Conservation (phyloP, 2,797 vertebrate species). For the Emys orbicularis region DNA sequence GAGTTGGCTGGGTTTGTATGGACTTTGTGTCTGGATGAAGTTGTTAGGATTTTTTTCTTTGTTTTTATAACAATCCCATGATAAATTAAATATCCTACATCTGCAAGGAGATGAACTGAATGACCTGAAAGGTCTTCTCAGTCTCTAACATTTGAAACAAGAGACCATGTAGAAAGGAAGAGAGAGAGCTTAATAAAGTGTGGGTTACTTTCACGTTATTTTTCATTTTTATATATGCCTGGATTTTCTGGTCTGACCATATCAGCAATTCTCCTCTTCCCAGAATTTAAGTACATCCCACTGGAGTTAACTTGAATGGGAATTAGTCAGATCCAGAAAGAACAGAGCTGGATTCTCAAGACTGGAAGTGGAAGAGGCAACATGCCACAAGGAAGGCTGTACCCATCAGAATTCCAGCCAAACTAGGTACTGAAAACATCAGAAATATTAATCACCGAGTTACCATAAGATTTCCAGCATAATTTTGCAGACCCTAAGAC, state of each 20-base stretch:
- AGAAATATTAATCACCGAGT: not conserved
- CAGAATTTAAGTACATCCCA: not conserved
- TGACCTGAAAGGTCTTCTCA: not conserved
- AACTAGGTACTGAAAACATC: not conserved
- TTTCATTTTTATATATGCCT: not conserved
- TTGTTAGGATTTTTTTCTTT: not conserved
- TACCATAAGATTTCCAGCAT: not conserved
- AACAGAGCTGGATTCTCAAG: not conserved
- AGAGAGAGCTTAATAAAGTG: not conserved
- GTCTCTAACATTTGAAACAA: not conserved
- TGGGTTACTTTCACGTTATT: not conserved
- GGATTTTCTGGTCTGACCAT: not conserved
- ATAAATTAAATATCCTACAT: not conserved
- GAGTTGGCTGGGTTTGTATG: not conserved
- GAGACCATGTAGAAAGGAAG: not conserved
- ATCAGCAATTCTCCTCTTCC: not conserved
- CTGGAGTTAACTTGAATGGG: not conserved
- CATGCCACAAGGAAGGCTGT: rapidly evolving
- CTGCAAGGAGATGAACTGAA: not conserved
- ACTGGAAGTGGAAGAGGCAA: not conserved
- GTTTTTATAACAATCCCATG: not conserved
- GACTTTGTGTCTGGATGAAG: not conserved
- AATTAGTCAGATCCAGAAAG: not conserved
- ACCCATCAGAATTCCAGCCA: not conserved
- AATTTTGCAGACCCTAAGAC: not conserved